A percentile compares a stretch with the other conserved stretches of the same genome.
These are phyloP conservation scores for Dascyllus trimaculatus DNA, from an alignment of 2,113 vertebrate species.

Conservation along the genomic window DNA sequence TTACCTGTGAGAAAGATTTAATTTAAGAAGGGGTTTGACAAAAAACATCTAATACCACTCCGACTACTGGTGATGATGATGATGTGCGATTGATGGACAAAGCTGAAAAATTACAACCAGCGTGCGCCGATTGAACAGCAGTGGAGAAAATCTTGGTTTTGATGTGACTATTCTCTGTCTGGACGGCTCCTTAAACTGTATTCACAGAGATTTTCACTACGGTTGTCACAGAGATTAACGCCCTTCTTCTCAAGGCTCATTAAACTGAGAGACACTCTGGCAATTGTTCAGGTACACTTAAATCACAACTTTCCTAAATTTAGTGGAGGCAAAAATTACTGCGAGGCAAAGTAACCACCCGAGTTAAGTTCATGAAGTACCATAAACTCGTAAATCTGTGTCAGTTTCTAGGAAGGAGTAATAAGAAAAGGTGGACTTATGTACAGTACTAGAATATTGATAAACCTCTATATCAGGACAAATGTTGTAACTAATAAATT, in stretches of 20 bases:
- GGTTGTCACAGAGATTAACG: slow-evolving; percentile 85
- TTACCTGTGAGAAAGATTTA: slow-evolving; percentile 88
- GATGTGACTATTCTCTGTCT: slow-evolving; percentile 55
- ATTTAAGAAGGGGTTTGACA: slow-evolving; percentile 2
- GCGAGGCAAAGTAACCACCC: slow-evolving; percentile 59
- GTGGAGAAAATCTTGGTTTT: slow-evolving; percentile 26
- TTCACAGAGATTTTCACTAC: slow-evolving; percentile 82
- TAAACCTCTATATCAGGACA: slow-evolving; percentile 34
- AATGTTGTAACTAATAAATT: slow-evolving; percentile 39
- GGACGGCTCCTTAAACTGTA: slow-evolving; percentile 78
- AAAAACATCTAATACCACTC: neutral
- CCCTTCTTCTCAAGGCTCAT: slow-evolving; percentile 84
- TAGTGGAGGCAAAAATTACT: slow-evolving; percentile 72
- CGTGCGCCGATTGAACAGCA: slow-evolving; percentile 50
- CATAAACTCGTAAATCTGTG: slow-evolving; percentile 60
- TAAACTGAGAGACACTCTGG: slow-evolving; percentile 85
- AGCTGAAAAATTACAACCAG: neutral
- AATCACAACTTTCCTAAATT: slow-evolving; percentile 84
- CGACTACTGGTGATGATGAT: neutral
- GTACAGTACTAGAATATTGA: slow-evolving; percentile 51
- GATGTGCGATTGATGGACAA: neutral
- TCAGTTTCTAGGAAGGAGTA: slow-evolving; percentile 40
- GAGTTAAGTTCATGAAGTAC: slow-evolving; percentile 66
- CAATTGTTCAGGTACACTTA: slow-evolving; percentile 83
- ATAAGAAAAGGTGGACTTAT: slow-evolving; percentile 38